These are phyloP conservation scores for Asteroscopus sphinx DNA, from an alignment of 2,888 invertebrate species.

Conservation along the genomic window DNA sequence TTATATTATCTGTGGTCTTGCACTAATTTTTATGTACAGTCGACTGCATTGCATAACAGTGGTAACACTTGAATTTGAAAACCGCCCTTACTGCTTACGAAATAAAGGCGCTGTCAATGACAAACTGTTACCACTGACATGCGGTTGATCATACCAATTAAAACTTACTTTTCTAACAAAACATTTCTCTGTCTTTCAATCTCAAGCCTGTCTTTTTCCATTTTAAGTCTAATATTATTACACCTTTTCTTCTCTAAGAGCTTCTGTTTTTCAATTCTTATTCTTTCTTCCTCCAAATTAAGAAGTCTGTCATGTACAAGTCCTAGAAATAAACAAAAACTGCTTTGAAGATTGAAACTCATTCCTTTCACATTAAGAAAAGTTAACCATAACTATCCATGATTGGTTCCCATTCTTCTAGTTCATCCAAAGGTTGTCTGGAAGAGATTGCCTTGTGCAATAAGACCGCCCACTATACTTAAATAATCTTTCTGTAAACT, in stretches of 20 bases:
- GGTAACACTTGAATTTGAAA: too few relatives aligned
- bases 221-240: slow-evolving; percentile 76
- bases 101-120: too few relatives aligned
- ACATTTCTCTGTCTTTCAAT: slow-evolving; percentile 75
- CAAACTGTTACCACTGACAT: not conserved
- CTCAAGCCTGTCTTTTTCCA: slow-evolving; percentile 76
- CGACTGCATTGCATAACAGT: too few relatives aligned
- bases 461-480: too few relatives aligned
- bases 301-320: slow-evolving; percentile 75
- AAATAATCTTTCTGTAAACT: too few relatives aligned
- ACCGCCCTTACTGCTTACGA: too few relatives aligned
- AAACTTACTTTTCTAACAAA: slow-evolving; percentile 73
- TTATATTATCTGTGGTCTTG: too few relatives aligned
- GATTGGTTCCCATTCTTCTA: too few relatives aligned
- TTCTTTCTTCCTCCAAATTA: slow-evolving; percentile 75
- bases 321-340: slow-evolving; percentile 51
- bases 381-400: too few relatives aligned
- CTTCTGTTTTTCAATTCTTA: slow-evolving; percentile 77
- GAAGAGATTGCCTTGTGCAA: too few relatives aligned
- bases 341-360: not conserved
- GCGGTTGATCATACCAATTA: not conserved
- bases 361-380: not conserved
- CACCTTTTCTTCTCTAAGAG: slow-evolving; percentile 76
- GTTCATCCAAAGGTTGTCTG: too few relatives aligned
- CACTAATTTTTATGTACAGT: too few relatives aligned